Evolutionary conservation across 2,888 invertebrate species (phyloP).

Genomic region (Noctua fimbriata): DNA sequence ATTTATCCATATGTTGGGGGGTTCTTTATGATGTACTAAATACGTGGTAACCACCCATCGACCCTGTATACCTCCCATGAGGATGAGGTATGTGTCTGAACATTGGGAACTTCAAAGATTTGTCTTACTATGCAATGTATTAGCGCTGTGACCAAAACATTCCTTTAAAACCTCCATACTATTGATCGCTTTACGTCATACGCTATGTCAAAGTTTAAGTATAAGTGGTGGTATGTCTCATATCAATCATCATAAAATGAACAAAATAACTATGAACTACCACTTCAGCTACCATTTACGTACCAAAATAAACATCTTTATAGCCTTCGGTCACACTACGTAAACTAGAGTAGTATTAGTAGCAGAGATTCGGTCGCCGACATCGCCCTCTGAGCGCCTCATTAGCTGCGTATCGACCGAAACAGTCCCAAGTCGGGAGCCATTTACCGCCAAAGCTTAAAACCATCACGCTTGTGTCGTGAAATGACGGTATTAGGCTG

Average conservation of each 20-base stretch:
- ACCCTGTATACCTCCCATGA: not conserved
- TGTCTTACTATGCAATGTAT: not conserved
- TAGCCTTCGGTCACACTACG: conserved; percentile 18
- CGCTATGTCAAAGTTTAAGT: too few species aligned
- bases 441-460: conserved; percentile 40
- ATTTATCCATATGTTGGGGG: too few species aligned
- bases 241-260: conserved; percentile 11
- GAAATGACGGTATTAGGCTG: conserved; percentile 12
- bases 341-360: conserved; percentile 34
- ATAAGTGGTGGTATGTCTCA: not conserved
- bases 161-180: not conserved
- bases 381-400: conserved; percentile 45
- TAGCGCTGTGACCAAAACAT: not conserved
- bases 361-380: conserved; percentile 22
- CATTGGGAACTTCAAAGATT: not conserved
- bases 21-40: not conserved
- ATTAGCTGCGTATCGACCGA: conserved; percentile 48
- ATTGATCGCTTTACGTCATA: not conserved
- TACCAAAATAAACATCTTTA: conserved; percentile 24
- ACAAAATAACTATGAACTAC: not conserved
- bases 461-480: conserved; percentile 6
- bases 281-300: conserved; percentile 2
- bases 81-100: not conserved
- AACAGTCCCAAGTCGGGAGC: conserved; percentile 45
- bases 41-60: not conserved